Base-by-base conservation (phyloP, 2,888 invertebrate genomes). In the Xanthia togata region DNA sequence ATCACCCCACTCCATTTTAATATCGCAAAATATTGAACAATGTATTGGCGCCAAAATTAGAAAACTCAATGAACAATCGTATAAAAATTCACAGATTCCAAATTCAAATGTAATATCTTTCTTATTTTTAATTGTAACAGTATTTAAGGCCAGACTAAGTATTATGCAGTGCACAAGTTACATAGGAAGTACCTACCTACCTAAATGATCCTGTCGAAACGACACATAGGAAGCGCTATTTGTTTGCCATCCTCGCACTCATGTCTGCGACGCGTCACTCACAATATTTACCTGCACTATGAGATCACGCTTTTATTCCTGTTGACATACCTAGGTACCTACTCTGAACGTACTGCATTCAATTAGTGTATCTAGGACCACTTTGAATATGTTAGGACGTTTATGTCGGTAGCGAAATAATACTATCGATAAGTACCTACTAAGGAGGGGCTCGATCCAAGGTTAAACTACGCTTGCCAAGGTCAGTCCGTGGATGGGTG, bases 241-340 rank as follows among this genome's bases (percentile, higher is more conserved):
- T 63, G 6, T 63, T 47, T 38, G 38, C 23, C 26, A 59, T 57
- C 12, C 57, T 47, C 17, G 17, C 59, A 26, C 38, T 31, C 38
- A 20, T 64, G 26, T 31, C 31, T 17, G 44, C 14, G 64, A 76
- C 35, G 47, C 41, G 73, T n/a, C 73, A 38, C 47, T 73, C 59
- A 76, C 55, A 76, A 64, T 76, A 76, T 76, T 76, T 76, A 76
- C 76, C 38, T 57, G 53, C 12, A n/a, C 47, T 64, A 64, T 76
- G 63, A 76, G 55, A 57, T 76, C 76, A 76, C 26, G 59, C n/a
- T 14, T 50, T 53, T 59, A 78, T 59, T 78, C 50, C 50, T 26
- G 59, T 67, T 50, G 8, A 55, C 44, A 44, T 69, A 35, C 17
- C 11, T 5, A 2, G 12, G 20, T 26, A 44, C 0, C 5, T 9